Percentiles rank a stretch among this genome's conserved stretches.
Evolutionary conservation across 1,140 invertebrate species (phyloP).

Genomic region (Tetranychus cinnabarinus): DNA sequence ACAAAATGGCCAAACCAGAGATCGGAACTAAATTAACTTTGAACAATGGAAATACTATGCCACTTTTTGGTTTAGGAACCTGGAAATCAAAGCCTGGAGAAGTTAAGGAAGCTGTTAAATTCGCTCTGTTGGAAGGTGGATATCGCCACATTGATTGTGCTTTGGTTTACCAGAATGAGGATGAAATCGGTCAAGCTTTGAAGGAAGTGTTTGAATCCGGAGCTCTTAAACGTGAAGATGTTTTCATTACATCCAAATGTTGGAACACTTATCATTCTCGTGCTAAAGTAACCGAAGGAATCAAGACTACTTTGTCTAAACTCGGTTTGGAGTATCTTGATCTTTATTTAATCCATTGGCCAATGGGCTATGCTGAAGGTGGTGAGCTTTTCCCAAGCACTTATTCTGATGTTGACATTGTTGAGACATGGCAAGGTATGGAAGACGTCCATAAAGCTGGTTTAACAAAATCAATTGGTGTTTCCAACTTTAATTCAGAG

Average conservation of each 20-base stretch:
- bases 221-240: slow-evolving; percentile 45
- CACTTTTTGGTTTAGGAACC: slow-evolving; percentile 21
- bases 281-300: slow-evolving; percentile 22
- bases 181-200: slow-evolving; percentile 2
- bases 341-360: slow-evolving; percentile 14
- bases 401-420: slow-evolving; percentile 14
- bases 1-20: not conserved
- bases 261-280: slow-evolving; percentile 37
- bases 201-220: not conserved
- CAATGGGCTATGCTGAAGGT: slow-evolving; percentile 10
- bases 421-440: slow-evolving; percentile 11
- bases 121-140: not conserved
- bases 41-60: not conserved
- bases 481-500: slow-evolving; percentile 67
- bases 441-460: slow-evolving; percentile 27
- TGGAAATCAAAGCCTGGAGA: slow-evolving; percentile 51
- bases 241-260: slow-evolving; percentile 40
- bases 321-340: slow-evolving; percentile 19
- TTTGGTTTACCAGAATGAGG: slow-evolving; percentile 1
- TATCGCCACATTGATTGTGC: slow-evolving; percentile 5
- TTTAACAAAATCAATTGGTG: slow-evolving; percentile 45
- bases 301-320: slow-evolving; percentile 33
- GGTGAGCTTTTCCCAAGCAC: slow-evolving; percentile 4
- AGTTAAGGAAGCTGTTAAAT: slow-evolving; percentile 42
- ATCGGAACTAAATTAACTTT: not conserved